Percentiles rank a stretch among this genome's conserved stretches.
phyloP scores from a whole-genome alignment of 2,797 vertebrate genomes.

The Neomorphus geoffroyi region DNA sequence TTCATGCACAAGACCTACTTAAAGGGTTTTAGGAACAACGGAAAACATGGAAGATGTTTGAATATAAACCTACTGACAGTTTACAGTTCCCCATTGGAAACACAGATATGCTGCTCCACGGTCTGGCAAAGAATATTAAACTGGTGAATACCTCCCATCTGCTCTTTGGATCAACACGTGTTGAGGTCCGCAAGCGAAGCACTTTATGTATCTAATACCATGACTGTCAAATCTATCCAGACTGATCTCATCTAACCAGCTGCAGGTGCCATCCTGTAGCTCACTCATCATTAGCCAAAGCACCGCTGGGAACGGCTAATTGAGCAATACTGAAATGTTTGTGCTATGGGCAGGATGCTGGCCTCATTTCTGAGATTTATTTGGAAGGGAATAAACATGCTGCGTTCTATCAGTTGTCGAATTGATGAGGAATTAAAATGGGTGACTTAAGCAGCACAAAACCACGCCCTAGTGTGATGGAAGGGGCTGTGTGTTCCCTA shows the following conservation, averaged over 20 bases:
- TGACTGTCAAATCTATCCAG: neutral
- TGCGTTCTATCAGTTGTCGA: neutral
- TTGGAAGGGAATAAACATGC: neutral
- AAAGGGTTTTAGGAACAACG: neutral
- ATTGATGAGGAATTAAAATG: neutral
- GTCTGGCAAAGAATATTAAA: neutral
- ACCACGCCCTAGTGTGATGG: fast-evolving
- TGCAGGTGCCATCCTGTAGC: neutral
- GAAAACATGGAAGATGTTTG: neutral
- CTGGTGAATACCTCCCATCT: neutral
- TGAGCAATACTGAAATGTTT: neutral
- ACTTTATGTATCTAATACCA: neutral
- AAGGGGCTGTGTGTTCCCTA: neutral
- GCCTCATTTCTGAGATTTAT: neutral
- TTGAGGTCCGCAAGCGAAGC: neutral
- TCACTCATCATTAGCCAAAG: neutral
- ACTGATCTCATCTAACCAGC: neutral
- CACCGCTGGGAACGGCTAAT: neutral
- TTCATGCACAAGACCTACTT: neutral
- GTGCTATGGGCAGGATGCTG: neutral
- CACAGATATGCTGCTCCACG: neutral
- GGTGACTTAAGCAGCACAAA: neutral
- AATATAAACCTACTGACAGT: neutral
- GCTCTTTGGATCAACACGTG: neutral
- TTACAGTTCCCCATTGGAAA: neutral